Conservation (phyloP, 2,888 invertebrate genomes). For the Sminthurides aquaticus region DNA sequence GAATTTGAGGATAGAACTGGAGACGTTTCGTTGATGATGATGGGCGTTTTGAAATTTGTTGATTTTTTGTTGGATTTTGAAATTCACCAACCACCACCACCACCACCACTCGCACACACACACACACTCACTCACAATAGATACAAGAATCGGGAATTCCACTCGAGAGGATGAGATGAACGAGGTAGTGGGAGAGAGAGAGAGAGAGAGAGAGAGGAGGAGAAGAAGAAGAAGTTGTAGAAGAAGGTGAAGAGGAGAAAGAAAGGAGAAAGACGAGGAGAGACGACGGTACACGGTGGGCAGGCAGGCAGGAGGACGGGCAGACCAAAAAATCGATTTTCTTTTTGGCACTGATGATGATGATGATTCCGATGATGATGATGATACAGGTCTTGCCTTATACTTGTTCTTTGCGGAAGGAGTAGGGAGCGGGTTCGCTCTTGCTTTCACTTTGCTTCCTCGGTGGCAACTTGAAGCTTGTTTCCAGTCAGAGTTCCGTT, state of each 20-base stretch:
- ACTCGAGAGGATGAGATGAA: neutral
- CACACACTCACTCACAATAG: neutral
- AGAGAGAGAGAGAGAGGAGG: neutral
- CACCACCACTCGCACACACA: neutral
- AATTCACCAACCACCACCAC: neutral
- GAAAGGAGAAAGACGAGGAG: slow-evolving; percentile 1
- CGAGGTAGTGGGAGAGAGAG: neutral
- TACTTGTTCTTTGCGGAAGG: neutral
- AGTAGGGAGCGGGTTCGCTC: neutral
- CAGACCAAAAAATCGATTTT: slow-evolving; percentile 24
- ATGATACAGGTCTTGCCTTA: neutral
- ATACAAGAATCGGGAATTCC: neutral
- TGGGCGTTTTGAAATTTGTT: neutral
- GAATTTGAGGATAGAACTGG: neutral
- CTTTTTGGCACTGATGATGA: slow-evolving; percentile 12
- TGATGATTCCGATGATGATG: neutral
- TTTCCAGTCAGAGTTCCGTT: neutral
- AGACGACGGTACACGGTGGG: too few relatives aligned
- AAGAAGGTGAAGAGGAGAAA: slow-evolving; percentile 5
- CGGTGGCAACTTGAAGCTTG: neutral
- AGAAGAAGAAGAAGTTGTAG: neutral
- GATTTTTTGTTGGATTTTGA: neutral
- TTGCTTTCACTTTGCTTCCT: neutral
- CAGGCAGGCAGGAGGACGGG: slow-evolving; percentile 7
- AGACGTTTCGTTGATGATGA: neutral